Evolutionary conservation across 2,888 invertebrate species (phyloP).

Genomic region (Flexamia atlantica): DNA sequence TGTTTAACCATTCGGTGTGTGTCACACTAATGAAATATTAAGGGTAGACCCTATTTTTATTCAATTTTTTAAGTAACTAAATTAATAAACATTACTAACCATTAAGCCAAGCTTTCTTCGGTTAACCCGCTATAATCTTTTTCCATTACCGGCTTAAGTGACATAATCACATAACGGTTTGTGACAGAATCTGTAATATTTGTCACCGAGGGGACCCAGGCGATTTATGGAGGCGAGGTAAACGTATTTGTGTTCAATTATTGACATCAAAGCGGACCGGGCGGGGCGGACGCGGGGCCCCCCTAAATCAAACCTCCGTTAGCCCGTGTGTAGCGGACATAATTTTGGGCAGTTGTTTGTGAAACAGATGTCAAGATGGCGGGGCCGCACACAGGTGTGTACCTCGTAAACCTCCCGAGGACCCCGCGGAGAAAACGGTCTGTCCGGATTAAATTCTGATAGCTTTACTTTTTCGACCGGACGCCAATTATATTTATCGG

Average conservation of each 20-base stretch:
- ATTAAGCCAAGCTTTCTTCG: too few relatives aligned
- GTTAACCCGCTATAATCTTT: too few relatives aligned
- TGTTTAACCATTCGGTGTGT: too few relatives aligned
- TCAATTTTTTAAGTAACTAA: too few relatives aligned
- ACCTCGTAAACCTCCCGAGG: not conserved
- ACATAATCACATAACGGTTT: too few relatives aligned
- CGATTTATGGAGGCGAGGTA: not conserved
- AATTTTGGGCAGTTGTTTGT: conserved; percentile 51
- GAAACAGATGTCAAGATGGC: conserved; percentile 49
- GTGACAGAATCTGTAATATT: too few relatives aligned
- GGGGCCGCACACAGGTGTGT: not conserved
- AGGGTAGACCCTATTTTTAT: too few relatives aligned
- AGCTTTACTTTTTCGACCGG: not conserved
- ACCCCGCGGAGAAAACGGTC: too few relatives aligned
- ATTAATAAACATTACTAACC: too few relatives aligned
- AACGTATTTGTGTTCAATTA: conserved; percentile 15
- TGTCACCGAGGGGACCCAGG: not conserved
- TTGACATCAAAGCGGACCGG: not conserved
- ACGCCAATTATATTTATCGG: conserved; percentile 5
- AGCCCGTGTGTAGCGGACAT: conserved; percentile 40
- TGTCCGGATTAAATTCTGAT: not conserved
- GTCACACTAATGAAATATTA: too few relatives aligned
- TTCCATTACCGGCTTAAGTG: too few relatives aligned
- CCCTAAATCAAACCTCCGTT: conserved; percentile 35
- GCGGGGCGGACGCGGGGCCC: not conserved